Conservation (phyloP, 2,113 vertebrate species). For the Istiophorus platypterus region DNA sequence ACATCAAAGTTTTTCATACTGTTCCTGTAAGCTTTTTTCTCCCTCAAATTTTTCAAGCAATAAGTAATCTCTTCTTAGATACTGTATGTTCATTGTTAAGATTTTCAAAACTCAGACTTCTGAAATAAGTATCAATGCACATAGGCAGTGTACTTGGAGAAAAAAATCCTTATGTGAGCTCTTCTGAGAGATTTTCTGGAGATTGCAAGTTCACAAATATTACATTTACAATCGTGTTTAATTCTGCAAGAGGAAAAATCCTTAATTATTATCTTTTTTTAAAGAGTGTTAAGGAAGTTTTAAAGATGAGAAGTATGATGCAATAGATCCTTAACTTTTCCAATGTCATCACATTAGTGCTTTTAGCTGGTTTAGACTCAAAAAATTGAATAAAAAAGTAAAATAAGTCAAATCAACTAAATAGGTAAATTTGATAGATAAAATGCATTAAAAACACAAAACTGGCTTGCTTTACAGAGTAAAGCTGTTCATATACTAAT, state of each 20-base stretch:
- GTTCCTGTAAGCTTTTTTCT: neutral
- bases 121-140: neutral
- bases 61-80: neutral
- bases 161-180: neutral
- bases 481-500: neutral
- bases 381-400: neutral
- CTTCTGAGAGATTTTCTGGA: neutral
- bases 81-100: neutral
- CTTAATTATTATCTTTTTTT: neutral
- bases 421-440: neutral
- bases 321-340: neutral
- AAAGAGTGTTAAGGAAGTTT: neutral
- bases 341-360: neutral
- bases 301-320: neutral
- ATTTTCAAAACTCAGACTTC: neutral
- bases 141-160: neutral
- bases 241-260: conserved; percentile 1
- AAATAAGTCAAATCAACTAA: neutral
- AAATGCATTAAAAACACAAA: neutral
- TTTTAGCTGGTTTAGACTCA: neutral
- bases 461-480: neutral
- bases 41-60: neutral
- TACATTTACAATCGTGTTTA: neutral
- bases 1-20: neutral
- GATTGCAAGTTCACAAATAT: neutral